A percentile compares a stretch with the other conserved stretches of the same genome.
phyloP scores from a whole-genome alignment of 2,113 vertebrate genomes.

The Rousettus leschenaultii region DNA sequence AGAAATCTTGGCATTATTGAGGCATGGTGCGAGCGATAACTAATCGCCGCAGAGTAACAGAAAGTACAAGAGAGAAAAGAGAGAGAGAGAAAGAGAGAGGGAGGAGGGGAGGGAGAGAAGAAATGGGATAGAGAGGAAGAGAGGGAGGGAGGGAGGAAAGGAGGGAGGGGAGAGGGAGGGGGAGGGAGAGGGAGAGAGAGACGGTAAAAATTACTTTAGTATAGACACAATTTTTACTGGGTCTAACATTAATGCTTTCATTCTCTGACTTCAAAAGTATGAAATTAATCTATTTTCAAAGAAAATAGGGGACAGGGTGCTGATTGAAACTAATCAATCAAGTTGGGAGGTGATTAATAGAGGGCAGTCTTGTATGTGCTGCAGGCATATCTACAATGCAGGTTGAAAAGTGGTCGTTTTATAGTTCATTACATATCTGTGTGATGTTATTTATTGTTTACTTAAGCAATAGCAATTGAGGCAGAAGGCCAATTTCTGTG shows the following conservation, averaged over 20 bases:
- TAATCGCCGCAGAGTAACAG: not conserved
- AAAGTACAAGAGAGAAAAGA: not conserved
- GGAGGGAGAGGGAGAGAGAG: no score
- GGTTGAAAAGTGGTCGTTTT: slow-evolving; percentile 64
- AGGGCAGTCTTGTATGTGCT: slow-evolving; percentile 22
- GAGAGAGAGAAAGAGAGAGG: rapidly evolving
- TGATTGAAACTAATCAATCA: slow-evolving; percentile 72
- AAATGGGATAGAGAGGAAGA: not conserved
- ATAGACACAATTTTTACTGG: not conserved
- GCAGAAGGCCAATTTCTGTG: slow-evolving; percentile 47
- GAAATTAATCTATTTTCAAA: slow-evolving; percentile 74
- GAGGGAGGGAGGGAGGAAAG: not conserved
- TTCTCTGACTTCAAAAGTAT: slow-evolving; percentile 59
- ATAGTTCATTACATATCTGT: slow-evolving; percentile 65
- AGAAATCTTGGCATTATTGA: not conserved
- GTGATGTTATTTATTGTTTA: slow-evolving; percentile 74
- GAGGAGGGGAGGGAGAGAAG: not conserved
- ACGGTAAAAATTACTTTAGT: not conserved
- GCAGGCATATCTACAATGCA: slow-evolving; percentile 39
- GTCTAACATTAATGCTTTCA: slow-evolving; percentile 31
- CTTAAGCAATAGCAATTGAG: slow-evolving; percentile 63
- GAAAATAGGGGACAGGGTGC: slow-evolving; percentile 70
- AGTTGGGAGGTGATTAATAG: slow-evolving; percentile 62
- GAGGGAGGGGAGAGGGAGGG: rapidly evolving
- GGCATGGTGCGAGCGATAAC: not conserved